A percentile compares a stretch with the other conserved stretches of the same genome.
Conservation (phyloP, 2,113 vertebrate species). For the Spermophilus dauricus region DNA sequence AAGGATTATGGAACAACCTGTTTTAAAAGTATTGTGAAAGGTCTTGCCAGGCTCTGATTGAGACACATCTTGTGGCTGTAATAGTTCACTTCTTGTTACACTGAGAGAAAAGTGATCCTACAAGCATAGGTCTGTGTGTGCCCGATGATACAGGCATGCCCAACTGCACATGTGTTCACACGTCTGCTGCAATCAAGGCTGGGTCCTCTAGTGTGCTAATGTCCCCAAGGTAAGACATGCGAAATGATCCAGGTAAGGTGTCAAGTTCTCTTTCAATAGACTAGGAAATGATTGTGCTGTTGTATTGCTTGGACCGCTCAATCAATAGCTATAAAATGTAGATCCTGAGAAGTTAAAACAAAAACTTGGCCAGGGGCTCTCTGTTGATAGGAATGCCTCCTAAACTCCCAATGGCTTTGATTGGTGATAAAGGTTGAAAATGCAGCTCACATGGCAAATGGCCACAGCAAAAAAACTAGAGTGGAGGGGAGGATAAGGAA, state of each 20-base stretch:
- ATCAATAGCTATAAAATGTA: conserved; percentile 84
- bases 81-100: conserved; percentile 28
- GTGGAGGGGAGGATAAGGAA: conserved; percentile 48
- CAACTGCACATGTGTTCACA: background rate
- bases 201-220: conserved; percentile 29
- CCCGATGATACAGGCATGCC: background rate
- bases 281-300: conserved; percentile 84
- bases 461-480: conserved; percentile 15
- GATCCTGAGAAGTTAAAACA: conserved; percentile 78
- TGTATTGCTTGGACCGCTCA: conserved; percentile 85
- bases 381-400: conserved; percentile 70
- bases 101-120: background rate
- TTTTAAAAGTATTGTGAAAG: background rate
- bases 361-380: conserved; percentile 71
- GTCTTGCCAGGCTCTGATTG: background rate
- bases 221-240: conserved; percentile 75
- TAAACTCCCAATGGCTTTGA: conserved; percentile 78
- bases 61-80: background rate
- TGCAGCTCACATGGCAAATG: background rate
- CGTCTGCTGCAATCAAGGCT: background rate
- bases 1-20: background rate
- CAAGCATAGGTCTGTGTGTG: background rate
- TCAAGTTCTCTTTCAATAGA: conserved; percentile 83
- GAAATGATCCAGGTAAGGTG: conserved; percentile 74
- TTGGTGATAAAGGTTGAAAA: conserved; percentile 69